These are phyloP conservation scores for Altica lythri DNA, from an alignment of 2,888 invertebrate genomes.

Conservation along the genomic window DNA sequence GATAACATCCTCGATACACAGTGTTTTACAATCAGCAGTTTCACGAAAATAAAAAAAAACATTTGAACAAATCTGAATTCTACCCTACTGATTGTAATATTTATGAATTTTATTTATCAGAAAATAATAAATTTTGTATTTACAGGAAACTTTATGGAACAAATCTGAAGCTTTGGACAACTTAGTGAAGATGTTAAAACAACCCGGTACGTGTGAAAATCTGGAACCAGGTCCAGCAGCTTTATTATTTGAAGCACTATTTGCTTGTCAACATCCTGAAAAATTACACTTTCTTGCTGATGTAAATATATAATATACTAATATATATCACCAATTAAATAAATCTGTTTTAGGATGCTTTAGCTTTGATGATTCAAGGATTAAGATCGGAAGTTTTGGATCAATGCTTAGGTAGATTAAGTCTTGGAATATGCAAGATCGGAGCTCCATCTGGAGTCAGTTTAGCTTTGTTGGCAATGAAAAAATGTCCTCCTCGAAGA, in stretches of 20 bases:
- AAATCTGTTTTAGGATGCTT: slow-evolving; percentile 45
- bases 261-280: slow-evolving; percentile 42
- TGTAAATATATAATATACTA: slow-evolving; percentile 31
- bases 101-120: no score
- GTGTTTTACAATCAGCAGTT: no score
- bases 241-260: slow-evolving; percentile 42
- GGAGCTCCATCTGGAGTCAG: slow-evolving; percentile 60
- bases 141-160: slow-evolving; percentile 39
- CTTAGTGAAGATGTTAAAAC: slow-evolving; percentile 41
- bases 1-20: no score
- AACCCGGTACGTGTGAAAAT: slow-evolving; percentile 39
- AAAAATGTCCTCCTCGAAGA: slow-evolving; percentile 58
- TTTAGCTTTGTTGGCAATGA: slow-evolving; percentile 60
- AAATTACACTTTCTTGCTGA: slow-evolving; percentile 41
- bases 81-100: no score
- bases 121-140: no score
- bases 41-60: no score
- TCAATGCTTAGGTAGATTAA: slow-evolving; percentile 55
- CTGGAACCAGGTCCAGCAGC: slow-evolving; percentile 43
- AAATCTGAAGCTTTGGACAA: slow-evolving; percentile 43
- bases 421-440: slow-evolving; percentile 57
- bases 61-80: no score
- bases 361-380: slow-evolving; percentile 46
- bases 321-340: slow-evolving; percentile 1
- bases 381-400: slow-evolving; percentile 51